phyloP scores from a whole-genome alignment of 1,140 invertebrate genomes.

The Drosophila equinoxialis region DNA sequence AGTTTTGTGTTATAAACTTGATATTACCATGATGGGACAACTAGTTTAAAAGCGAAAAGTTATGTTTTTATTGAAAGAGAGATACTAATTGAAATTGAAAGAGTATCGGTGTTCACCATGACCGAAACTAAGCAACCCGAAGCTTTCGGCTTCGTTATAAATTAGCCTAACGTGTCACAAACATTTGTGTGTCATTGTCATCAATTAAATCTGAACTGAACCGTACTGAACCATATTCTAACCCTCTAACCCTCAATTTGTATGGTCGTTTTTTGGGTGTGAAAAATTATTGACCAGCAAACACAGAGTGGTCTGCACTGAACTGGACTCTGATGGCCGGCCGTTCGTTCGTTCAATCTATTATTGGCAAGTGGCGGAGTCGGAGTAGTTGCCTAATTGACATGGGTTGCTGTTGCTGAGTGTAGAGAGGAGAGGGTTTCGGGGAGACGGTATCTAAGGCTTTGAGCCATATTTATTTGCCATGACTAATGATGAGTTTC shows the following conservation, averaged over 20 bases:
- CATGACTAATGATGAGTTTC: constrained; percentile 45
- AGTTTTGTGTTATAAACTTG: too few species aligned
- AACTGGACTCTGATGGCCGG: constrained; percentile 18
- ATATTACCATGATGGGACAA: too few species aligned
- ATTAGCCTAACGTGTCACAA: constrained; percentile 64
- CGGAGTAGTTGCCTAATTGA: constrained; percentile 40
- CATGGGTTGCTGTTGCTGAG: constrained; percentile 33
- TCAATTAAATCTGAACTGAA: constrained; percentile 20
- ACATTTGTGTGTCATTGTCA: constrained; percentile 65
- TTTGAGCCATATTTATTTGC: constrained; percentile 34
- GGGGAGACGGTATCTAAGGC: constrained; percentile 7
- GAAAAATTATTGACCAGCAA: constrained; percentile 58
- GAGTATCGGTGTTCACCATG: too few species aligned
- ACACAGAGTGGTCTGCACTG: not conserved
- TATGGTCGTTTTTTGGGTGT: constrained; percentile 66
- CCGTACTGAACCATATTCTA: constrained; percentile 14
- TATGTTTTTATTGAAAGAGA: too few species aligned
- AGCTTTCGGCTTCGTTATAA: constrained; percentile 32
- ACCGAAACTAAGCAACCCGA: not conserved
- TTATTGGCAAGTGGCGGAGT: not conserved
- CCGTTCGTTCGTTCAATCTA: constrained; percentile 15
- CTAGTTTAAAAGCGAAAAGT: too few species aligned
- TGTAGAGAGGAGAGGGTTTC: not conserved
- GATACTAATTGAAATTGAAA: too few species aligned
- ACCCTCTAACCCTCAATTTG: constrained; percentile 26